Evolutionary conservation across 2,113 vertebrate species (phyloP).

Genomic region (Chaetodon auriga): DNA sequence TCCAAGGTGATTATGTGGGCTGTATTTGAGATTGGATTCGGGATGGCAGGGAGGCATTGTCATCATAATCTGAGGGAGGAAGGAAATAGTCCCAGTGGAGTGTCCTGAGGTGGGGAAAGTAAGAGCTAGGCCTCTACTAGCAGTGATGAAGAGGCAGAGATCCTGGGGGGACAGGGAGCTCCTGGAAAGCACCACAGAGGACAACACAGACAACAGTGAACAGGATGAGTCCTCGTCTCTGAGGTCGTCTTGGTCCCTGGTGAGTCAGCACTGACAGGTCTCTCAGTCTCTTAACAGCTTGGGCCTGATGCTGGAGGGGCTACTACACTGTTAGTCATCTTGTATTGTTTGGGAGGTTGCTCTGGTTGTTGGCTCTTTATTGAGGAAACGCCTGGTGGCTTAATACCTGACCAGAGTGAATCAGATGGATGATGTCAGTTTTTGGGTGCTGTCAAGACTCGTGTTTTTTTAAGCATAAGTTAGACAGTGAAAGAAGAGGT

Average conservation of each 20-base stretch:
- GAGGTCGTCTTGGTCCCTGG: constrained; percentile 79
- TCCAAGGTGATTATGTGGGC: constrained; percentile 47
- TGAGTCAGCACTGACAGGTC: constrained; percentile 71
- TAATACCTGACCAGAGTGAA: constrained; percentile 5
- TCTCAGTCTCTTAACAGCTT: background rate
- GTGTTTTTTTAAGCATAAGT: background rate
- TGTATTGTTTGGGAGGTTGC: constrained; percentile 15
- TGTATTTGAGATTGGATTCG: constrained; percentile 41
- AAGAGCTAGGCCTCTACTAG: background rate
- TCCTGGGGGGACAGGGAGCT: constrained; percentile 61
- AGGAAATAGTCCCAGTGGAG: constrained; percentile 22
- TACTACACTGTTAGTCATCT: constrained; percentile 10
- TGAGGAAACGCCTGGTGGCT: background rate
- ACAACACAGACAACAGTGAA: constrained; percentile 71
- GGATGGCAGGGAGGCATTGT: constrained; percentile 53
- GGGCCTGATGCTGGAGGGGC: constrained; percentile 17
- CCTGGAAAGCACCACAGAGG: constrained; percentile 62
- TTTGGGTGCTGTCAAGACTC: background rate
- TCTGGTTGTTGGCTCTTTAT: background rate
- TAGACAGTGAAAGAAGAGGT: background rate
- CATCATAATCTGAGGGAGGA: constrained; percentile 14
- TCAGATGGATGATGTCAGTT: background rate
- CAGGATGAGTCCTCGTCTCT: constrained; percentile 68
- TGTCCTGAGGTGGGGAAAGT: constrained; percentile 42
- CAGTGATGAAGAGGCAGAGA: constrained; percentile 73